Conservation (phyloP, 64 coral and sea anemone species). For the Platygyra sinensis region DNA sequence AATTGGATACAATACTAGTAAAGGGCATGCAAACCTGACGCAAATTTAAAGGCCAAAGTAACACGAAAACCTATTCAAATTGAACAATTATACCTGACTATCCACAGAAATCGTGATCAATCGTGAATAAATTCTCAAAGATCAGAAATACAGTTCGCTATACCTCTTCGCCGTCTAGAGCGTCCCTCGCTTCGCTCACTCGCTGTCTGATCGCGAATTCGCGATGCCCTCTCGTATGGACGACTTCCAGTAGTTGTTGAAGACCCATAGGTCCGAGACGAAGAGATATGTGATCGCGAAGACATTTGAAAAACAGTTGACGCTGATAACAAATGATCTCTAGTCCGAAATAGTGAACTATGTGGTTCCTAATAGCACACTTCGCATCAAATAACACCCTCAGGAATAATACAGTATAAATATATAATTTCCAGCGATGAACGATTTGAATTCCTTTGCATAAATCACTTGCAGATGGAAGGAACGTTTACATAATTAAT, state of each 20-base stretch:
- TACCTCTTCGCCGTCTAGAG: constrained; percentile 27
- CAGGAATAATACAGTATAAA: neutral
- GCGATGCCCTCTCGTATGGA: neutral
- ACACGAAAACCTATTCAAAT: neutral
- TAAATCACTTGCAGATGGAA: constrained; percentile 11
- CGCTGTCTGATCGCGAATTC: neutral
- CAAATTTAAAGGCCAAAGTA: neutral
- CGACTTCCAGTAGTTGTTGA: neutral
- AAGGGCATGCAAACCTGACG: neutral
- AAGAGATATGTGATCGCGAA: constrained; percentile 28
- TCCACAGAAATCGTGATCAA: neutral
- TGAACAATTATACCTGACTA: no score
- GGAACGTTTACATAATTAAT: constrained; percentile 16
- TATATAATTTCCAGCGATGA: neutral
- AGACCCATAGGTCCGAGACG: neutral
- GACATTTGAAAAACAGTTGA: constrained; percentile 2
- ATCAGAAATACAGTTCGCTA: neutral
- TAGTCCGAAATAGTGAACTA: neutral
- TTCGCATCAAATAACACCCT: neutral
- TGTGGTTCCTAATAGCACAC: neutral
- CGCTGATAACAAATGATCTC: neutral
- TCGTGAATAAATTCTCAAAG: neutral
- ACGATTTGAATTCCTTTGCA: neutral
- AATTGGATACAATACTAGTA: neutral
- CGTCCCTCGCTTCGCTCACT: neutral